Conservation (phyloP, 2,888 invertebrate species). For the Erynnis tages region DNA sequence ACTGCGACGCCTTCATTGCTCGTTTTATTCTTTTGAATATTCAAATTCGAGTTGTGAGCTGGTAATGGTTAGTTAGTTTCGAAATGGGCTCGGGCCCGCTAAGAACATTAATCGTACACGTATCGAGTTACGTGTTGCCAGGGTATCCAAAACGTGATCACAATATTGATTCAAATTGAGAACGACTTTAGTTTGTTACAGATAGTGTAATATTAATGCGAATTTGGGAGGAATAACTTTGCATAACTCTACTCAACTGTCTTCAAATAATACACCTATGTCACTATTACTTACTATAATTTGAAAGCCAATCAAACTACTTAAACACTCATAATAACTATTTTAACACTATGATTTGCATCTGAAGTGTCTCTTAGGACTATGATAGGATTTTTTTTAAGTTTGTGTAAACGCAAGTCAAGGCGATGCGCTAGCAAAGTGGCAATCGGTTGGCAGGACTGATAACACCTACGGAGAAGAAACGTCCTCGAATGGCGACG, state of each 20-base stretch:
- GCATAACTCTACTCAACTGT: background rate
- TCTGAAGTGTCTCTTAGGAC: no score
- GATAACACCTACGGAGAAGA: no score
- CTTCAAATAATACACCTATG: no score
- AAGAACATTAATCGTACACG: slow-evolving; percentile 68
- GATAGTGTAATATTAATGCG: slow-evolving; percentile 7
- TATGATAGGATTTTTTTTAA: no score
- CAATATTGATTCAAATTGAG: slow-evolving; percentile 65
- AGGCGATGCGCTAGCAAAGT: no score
- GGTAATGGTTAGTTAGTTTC: slow-evolving; percentile 69
- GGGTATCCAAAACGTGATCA: slow-evolving; percentile 69
- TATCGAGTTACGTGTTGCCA: slow-evolving; percentile 65
- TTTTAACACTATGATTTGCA: no score
- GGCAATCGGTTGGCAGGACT: no score
- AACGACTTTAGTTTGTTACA: slow-evolving; percentile 37
- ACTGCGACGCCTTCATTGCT: slow-evolving; percentile 41
- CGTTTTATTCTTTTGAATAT: slow-evolving; percentile 63
- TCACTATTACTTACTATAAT: no score
- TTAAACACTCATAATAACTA: no score
- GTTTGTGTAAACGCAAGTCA: no score
- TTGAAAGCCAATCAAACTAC: no score
- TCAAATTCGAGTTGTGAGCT: slow-evolving; percentile 65
- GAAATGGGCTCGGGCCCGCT: slow-evolving; percentile 51
- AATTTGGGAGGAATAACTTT: slow-evolving; percentile 2
- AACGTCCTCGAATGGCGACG: no score